Percentiles rank a stretch among this genome's conserved stretches.
Evolutionary conservation across 2,797 vertebrate genomes (phyloP).

Genomic region (Cheirogaleus major): DNA sequence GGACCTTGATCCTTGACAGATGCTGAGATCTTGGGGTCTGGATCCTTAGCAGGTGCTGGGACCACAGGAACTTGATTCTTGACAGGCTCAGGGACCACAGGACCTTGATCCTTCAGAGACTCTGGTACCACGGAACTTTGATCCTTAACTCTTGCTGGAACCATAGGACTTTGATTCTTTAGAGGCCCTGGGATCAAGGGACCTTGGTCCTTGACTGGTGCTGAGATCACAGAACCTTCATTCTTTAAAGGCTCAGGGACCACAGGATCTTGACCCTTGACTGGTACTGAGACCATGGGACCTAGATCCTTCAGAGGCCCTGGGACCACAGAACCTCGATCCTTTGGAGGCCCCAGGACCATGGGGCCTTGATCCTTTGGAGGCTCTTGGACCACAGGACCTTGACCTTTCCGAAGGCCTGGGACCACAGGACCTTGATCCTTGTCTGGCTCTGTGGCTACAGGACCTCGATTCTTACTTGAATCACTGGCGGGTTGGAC

Average conservation of each 20-base stretch:
- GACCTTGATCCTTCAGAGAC: slow-evolving; percentile 18
- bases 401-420: slow-evolving; percentile 64
- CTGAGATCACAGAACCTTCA: neutral
- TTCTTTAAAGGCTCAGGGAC: neutral
- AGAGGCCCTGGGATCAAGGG: neutral
- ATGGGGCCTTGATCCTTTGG: slow-evolving; percentile 10
- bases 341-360: neutral
- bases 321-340: neutral
- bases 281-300: neutral
- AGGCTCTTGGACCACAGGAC: slow-evolving; percentile 55
- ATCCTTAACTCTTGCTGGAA: slow-evolving; percentile 59
- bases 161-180: slow-evolving; percentile 31
- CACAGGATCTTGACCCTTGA: neutral
- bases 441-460: slow-evolving; percentile 79
- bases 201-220: slow-evolving; percentile 31
- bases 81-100: neutral
- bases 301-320: neutral
- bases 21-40: neutral
- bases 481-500: slow-evolving; percentile 74
- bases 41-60: neutral
- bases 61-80: neutral
- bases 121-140: neutral
- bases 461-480: slow-evolving; percentile 77
- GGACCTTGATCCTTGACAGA: neutral
- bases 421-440: slow-evolving; percentile 77